Evolutionary conservation across 2,797 vertebrate genomes (phyloP).

Genomic region (Sarcophilus harrisii): DNA sequence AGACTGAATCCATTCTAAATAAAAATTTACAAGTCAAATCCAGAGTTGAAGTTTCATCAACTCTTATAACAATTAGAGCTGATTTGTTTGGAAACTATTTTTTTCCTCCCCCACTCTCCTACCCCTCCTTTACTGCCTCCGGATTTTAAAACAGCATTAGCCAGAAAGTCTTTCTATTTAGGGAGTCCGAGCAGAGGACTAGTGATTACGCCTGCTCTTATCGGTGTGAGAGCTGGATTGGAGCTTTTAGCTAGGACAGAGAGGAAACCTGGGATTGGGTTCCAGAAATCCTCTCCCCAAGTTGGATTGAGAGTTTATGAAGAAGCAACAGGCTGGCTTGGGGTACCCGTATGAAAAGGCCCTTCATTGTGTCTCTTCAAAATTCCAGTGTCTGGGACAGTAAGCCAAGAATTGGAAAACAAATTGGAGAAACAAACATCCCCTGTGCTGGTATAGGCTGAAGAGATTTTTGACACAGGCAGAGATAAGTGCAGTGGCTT

Average conservation of each 20-base stretch:
- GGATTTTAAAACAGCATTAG: constrained; percentile 73
- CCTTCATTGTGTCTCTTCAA: constrained; percentile 80
- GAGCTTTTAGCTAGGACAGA: background rate
- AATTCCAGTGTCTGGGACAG: constrained; percentile 74
- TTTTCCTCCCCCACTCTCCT: constrained; percentile 28
- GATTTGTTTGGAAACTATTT: constrained; percentile 54
- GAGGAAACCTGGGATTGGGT: background rate
- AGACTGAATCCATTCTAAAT: background rate
- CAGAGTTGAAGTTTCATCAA: constrained; percentile 13
- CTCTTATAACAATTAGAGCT: background rate
- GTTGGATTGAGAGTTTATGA: constrained; percentile 54
- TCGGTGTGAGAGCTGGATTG: constrained; percentile 49
- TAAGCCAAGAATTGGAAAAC: constrained; percentile 82
- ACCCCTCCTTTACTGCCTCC: constrained; percentile 45
- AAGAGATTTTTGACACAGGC: constrained; percentile 62
- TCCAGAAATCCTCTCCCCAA: background rate
- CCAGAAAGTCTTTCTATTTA: constrained; percentile 82
- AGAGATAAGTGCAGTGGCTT: constrained; percentile 53
- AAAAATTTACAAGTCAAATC: background rate
- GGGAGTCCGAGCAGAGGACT: constrained; percentile 77
- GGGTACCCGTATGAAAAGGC: constrained; percentile 79
- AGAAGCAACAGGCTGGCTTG: constrained; percentile 60
- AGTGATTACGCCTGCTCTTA: constrained; percentile 78
- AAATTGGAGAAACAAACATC: constrained; percentile 76
- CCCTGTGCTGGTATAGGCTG: constrained; percentile 40